Base-by-base conservation (phyloP, 2,113 vertebrate species). In the Hepsetus odoe region DNA sequence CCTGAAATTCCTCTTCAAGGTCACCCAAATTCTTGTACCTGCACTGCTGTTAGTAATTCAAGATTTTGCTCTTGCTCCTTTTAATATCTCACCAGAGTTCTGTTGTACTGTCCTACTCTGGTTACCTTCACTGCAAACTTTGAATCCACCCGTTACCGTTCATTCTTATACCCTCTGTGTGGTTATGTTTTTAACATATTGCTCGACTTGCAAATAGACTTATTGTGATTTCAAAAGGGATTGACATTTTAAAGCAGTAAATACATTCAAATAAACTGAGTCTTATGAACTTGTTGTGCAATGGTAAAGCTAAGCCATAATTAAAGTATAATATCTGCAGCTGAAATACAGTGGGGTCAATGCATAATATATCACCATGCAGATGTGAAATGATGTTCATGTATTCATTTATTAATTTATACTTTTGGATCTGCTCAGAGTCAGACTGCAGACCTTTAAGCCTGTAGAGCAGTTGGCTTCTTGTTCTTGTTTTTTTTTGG, bases 361-460 rank as follows among this genome's bases (percentile, higher is more conserved):
- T 84, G 89, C 89, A 91, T 91, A 89, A 91, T 91, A 90, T 85
- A 87, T 87, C 86, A 73, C 59, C 76, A 88, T 87, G 87, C 69
- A 88, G 85, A 92, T 89, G 80, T 83, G 79, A 83, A 77, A 86
- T 84, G 58, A 87, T 86, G 86, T 89, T 86, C 86, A 87, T 87
- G 74, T 92, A 91, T 89, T 90, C 80, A 89, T 91, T 81, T 90
- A 90, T 90, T 86, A 82, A 89, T 90, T 90, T 87, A 86, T 87
- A 86, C 76, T 70, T 87, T 64, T 87, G 77, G 72, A 87, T 83
- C 74, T 75, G 30, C 80, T 84, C 86, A 76, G 67, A 78, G 73
- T 79, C 83, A 20, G 26, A 79, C 51, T 10, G 38, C 28, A 35
- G 42, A 72, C 26, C 20, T 55, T 76, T n/a, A 73, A 68, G 26